Base-by-base conservation (phyloP, 2,113 vertebrate genomes). In the Percina caprodes region DNA sequence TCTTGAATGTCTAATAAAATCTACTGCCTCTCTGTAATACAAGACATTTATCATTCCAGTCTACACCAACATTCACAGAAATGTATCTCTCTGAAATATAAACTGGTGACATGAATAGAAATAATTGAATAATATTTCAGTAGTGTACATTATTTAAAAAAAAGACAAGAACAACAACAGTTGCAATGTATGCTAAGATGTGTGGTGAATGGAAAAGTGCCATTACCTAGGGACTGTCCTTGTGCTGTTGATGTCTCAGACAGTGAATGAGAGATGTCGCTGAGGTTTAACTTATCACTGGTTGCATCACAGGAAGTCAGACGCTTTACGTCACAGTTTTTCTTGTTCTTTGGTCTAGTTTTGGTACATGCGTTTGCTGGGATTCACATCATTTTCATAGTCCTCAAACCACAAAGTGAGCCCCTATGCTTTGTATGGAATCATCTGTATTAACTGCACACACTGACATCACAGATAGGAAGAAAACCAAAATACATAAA, bases 201-300 rank as follows among this genome's bases (percentile, higher is more conserved):
- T 46, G 14, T 9, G 55, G n/a, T 67, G 24, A 15, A 46, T 69
- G 39, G 21, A 46, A 81, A 87, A 21, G 19, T 21, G 56, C 16
- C 2, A 1, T 86, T 86, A 90, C 90, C 87, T 87, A 7, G 71
- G 45, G 68, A 70, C 73, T 83, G 86, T 18, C 65, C 55, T 69
- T 78, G 3, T 73, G 61, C 74, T 67, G 60, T 1, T 73, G 73
- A 33, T 39, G 62, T 58, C 76, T 83, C 75, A 24, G n/a, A 61
- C 15, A 15, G 15, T 80, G 81, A 92, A 72, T 81, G 83, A 90
- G 9, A 21, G 5, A 11, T 33, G 24, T 60, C 61, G n/a, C 61
- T 75, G 74, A 83, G 80, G 74, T 72, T 82, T 52, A 35, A 58
- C 42, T 81, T 72, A 84, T 85, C 84, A 79, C 9, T 5, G 7